Evolutionary conservation across 2,113 vertebrate species (phyloP).

Genomic region (Amia ocellicauda): DNA sequence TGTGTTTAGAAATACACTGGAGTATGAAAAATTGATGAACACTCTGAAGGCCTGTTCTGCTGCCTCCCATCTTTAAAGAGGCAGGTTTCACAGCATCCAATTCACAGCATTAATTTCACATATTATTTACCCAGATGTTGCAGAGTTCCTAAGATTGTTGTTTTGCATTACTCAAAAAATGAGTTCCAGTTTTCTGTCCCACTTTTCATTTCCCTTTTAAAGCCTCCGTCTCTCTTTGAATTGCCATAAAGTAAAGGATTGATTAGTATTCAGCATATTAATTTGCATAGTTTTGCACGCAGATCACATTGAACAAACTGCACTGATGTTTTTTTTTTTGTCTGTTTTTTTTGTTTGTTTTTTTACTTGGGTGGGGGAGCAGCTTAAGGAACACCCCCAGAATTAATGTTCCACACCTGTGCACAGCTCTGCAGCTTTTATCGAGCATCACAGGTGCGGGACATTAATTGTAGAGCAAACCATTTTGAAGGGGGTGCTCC

Average conservation of each 20-base stretch:
- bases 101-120: not conserved
- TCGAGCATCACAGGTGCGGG: slow-evolving; percentile 77
- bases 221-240: slow-evolving; percentile 43
- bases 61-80: not conserved
- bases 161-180: slow-evolving; percentile 26
- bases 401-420: slow-evolving; percentile 82
- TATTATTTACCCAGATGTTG: slow-evolving; percentile 39
- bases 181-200: slow-evolving; percentile 37
- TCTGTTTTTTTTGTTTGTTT: slow-evolving; percentile 25
- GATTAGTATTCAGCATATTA: slow-evolving; percentile 58
- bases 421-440: slow-evolving; percentile 72
- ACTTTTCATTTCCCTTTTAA: slow-evolving; percentile 33
- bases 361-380: slow-evolving; percentile 33
- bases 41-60: not conserved
- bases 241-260: slow-evolving; percentile 62
- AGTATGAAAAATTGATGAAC: not conserved
- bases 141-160: slow-evolving; percentile 39
- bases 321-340: slow-evolving; percentile 20
- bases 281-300: slow-evolving; percentile 69
- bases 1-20: not conserved
- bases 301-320: slow-evolving; percentile 48
- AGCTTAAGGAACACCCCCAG: slow-evolving; percentile 71
- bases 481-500: slow-evolving; percentile 55
- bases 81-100: not conserved
- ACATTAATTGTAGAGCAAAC: slow-evolving; percentile 76